Conservation (phyloP, 2,797 vertebrate species). For the Tarsius wallacei region DNA sequence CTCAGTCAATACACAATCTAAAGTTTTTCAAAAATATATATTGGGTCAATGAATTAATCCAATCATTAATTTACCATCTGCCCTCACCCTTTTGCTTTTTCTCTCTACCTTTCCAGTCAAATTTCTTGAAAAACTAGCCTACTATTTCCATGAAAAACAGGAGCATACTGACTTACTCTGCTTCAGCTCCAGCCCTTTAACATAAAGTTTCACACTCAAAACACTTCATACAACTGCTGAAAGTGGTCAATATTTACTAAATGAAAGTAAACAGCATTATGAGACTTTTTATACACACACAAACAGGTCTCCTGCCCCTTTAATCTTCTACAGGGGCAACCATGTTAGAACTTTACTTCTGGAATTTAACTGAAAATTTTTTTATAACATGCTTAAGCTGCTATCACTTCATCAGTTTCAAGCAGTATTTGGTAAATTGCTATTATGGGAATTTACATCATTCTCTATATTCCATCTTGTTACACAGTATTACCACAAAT, state of each 20-base stretch:
- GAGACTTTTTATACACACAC: neutral
- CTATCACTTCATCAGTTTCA: conserved; percentile 1
- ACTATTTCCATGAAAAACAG: neutral
- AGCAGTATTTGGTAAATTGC: conserved; percentile 2
- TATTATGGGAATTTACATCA: neutral
- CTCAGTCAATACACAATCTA: neutral
- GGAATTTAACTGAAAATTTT: neutral
- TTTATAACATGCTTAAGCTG: neutral
- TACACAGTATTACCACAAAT: neutral
- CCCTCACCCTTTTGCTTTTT: neutral
- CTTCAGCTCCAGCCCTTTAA: neutral
- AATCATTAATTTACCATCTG: neutral
- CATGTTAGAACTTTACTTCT: conserved; percentile 56
- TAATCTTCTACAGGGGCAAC: neutral
- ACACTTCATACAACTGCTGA: neutral
- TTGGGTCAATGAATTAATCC: neutral
- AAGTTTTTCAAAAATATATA: neutral
- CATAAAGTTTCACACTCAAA: conserved; percentile 2
- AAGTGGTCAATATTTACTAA: neutral
- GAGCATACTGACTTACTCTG: neutral
- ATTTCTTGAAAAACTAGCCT: neutral
- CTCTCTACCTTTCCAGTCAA: neutral
- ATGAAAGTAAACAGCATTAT: neutral
- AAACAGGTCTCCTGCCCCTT: neutral
- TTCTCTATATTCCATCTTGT: neutral